Evolutionary conservation across 1,140 invertebrate species (phyloP), one percentile per base, ranked within the genome.

Genomic region (Drosophila bipectinata): DNA sequence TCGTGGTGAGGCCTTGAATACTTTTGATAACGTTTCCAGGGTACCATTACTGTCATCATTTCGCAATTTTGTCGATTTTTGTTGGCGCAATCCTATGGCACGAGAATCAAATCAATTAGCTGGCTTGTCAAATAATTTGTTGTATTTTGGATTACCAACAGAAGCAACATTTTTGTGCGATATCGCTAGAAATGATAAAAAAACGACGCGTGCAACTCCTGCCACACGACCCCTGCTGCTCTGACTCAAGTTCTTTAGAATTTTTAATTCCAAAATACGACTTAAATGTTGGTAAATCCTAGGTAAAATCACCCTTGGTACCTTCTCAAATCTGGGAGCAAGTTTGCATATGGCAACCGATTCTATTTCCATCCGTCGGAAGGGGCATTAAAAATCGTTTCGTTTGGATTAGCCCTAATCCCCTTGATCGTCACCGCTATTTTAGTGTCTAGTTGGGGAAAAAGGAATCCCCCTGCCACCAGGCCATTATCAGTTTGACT

Each of bases 91-190:
- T 30, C 5, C 34, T 9, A 55, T 56, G 79, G 39, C 82, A 83
- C 79, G 74, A 88, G 76, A 88, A 88, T 71, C 60, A 83, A 88
- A 88, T 88, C 83, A 88, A 88, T 88, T 88, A 88, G 56, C 58
- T 32, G 28, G 62, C 83, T 83, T 88, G 83, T 88, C 83, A 88
- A 83, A 71, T 79, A 61, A 58, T 72, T 77, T 88, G 79, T 88
- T 88, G 61, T 71, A 71, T 74, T 83, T 79, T 79, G 83, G 83
- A 88, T 88, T 88, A 88, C 58, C 54, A 73, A 73, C 47, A 57
- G 51, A 64, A 24, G 52, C 76, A 84, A 75, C 67, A 67, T 72
- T 77, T 81, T 66, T 69, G 41, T 53, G 60, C 48, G 78, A 56
- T 78, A 66, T 67, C 59, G 44, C 2, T 4, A 71, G 49, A 72